Base-by-base conservation (phyloP, 2,113 vertebrate species). In the Bubo bubo region DNA sequence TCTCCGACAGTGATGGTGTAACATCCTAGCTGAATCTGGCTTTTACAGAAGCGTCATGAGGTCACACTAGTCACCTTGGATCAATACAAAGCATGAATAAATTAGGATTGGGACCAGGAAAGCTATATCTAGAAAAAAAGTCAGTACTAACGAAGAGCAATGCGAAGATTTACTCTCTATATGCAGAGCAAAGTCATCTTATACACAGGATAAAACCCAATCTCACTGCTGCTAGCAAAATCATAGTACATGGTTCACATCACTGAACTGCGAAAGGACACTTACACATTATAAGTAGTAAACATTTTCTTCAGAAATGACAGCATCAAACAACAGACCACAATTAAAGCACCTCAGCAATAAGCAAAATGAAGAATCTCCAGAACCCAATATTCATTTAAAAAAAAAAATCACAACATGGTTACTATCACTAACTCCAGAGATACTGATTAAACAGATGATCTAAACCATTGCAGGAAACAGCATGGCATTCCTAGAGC, bases 1-100 rank as follows among this genome's bases (percentile, higher is more conserved):
- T 98, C 99, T 98, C 97, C 99, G 98, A 98, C 99, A 99, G 97
- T 99, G 99, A 98, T 99, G 99, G 98, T 99, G 99, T 98, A 99
- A 99, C 99, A 99, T 99, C 99, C 99, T 99, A 98, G 98, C 98
- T 97, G 98, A 98, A 98, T 98, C 97, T 97, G 85, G 91, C 95
- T 95, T 85, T 97, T 96, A 98, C 94, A 96, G 97, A 91, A 97
- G 95, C 53, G 94, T 98, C 98, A 98, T 98, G 95, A 98, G 98
- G 98, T 98, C 98, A 92, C 93, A 75, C 94, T 64, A 74, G 88
- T 95, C 95, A 97, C 98, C 98, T 98, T 88, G 17, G 86, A 75
- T n/a, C 68, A 91, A 67, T 37, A 94, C 2, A 93, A 86, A 96
- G 80, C 9, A 93, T 6, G 84, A 27, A 60, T n/a, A 60, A 75